These are phyloP conservation scores for Cacoxenus indagator DNA, from an alignment of 2,888 invertebrate species.

Conservation along the genomic window DNA sequence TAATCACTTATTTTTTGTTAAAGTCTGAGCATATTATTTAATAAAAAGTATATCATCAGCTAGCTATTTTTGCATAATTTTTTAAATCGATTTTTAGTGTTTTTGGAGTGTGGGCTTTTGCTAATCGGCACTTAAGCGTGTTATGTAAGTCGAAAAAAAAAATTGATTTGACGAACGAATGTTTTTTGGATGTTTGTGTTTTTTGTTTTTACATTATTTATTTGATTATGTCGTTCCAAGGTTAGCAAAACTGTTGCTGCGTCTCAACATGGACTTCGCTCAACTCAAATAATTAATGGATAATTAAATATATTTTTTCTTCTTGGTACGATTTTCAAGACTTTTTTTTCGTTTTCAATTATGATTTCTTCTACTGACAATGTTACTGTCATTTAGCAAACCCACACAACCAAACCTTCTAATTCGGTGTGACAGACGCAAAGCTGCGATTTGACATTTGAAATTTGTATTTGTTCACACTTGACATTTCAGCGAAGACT, in stretches of 20 bases:
- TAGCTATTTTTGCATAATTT: too few species aligned
- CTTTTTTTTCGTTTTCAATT: background rate
- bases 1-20: too few species aligned
- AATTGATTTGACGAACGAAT: slow-evolving; percentile 48
- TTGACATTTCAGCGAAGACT: slow-evolving; percentile 4
- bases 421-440: background rate
- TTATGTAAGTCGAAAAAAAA: slow-evolving; percentile 59
- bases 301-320: slow-evolving; percentile 45
- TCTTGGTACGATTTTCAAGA: background rate
- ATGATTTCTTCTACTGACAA: background rate
- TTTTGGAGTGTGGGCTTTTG: too few species aligned
- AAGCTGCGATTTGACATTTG: background rate
- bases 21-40: too few species aligned
- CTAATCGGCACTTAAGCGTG: too few species aligned
- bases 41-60: too few species aligned
- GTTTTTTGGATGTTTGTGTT: slow-evolving; percentile 1
- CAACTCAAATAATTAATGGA: slow-evolving; percentile 48
- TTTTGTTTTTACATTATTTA: slow-evolving; percentile 28
- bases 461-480: slow-evolving; percentile 17
- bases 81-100: too few species aligned
- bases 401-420: background rate
- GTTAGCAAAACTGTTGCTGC: slow-evolving; percentile 46
- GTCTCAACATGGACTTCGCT: background rate
- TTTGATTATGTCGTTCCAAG: slow-evolving; percentile 57
- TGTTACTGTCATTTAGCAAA: background rate